Percentiles rank a stretch among this genome's conserved stretches.
phyloP scores from a whole-genome alignment of 2,113 vertebrate genomes.

The Cololabis saira region DNA sequence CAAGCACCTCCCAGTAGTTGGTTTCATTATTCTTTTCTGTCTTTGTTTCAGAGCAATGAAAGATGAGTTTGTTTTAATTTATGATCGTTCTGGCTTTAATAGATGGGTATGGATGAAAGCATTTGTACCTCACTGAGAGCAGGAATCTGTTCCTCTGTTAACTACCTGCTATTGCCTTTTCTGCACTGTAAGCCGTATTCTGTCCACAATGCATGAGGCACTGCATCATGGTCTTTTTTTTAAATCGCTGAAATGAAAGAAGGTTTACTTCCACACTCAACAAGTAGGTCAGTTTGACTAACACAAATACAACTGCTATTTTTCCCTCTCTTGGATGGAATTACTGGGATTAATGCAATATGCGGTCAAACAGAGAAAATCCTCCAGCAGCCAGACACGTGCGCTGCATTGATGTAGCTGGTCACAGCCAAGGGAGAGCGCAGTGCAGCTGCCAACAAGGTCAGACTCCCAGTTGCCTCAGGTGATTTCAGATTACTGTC shows the following conservation, averaged over 20 bases:
- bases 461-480: constrained; percentile 44
- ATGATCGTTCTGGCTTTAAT: background rate
- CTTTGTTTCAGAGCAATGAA: background rate
- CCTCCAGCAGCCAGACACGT: constrained; percentile 54
- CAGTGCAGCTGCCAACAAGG: constrained; percentile 35
- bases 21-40: too few relatives aligned
- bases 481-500: constrained; percentile 61
- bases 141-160: constrained; percentile 2
- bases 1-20: background rate
- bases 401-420: constrained; percentile 25
- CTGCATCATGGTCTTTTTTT: constrained; percentile 32
- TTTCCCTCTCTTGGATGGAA: constrained; percentile 59
- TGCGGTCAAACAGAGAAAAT: constrained; percentile 54
- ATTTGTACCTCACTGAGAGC: background rate
- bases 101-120: constrained; percentile 14
- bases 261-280: constrained; percentile 16
- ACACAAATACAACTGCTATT: constrained; percentile 44
- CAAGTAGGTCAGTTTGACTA: constrained; percentile 64
- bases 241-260: constrained; percentile 45
- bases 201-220: constrained; percentile 20
- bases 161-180: too few relatives aligned
- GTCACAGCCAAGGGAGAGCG: constrained; percentile 31
- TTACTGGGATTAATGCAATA: constrained; percentile 68
- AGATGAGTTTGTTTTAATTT: constrained; percentile 6
- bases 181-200: too few relatives aligned